These are phyloP conservation scores for Eurystomus glaucurus DNA, from an alignment of 2,797 vertebrate species.

Conservation along the genomic window DNA sequence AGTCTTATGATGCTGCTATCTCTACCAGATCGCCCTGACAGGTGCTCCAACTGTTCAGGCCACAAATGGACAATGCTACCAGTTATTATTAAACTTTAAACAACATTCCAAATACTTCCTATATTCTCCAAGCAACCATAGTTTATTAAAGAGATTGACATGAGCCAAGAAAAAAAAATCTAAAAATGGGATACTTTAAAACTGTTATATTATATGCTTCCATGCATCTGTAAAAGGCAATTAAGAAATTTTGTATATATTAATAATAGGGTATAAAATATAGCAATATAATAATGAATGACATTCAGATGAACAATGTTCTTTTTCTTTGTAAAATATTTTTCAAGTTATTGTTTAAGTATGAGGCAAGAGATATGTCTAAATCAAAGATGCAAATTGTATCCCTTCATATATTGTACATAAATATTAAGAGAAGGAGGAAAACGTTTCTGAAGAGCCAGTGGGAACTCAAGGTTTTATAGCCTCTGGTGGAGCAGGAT, in stretches of 20 bases:
- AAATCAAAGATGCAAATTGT: constrained; percentile 66
- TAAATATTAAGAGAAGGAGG: constrained; percentile 58
- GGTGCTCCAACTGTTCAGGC: constrained; percentile 77
- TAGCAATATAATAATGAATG: constrained; percentile 83
- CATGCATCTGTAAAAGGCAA: constrained; percentile 83
- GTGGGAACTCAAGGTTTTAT: constrained; percentile 38
- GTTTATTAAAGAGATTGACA: constrained; percentile 80
- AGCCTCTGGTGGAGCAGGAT: constrained; percentile 34
- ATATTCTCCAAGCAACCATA: constrained; percentile 81
- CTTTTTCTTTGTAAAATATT: constrained; percentile 82
- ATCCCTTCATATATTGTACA: constrained; percentile 80
- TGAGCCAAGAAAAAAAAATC: constrained; percentile 70
- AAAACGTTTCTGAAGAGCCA: constrained; percentile 66
- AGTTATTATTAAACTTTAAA: constrained; percentile 81
- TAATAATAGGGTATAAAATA: constrained; percentile 85
- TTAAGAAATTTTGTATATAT: constrained; percentile 85
- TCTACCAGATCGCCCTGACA: constrained; percentile 82
- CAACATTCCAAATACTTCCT: constrained; percentile 85
- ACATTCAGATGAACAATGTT: constrained; percentile 80
- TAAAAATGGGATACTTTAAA: constrained; percentile 81
- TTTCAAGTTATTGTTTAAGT: constrained; percentile 82
- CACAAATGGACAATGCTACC: constrained; percentile 77
- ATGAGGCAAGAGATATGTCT: constrained; percentile 79
- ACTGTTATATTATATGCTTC: constrained; percentile 82
- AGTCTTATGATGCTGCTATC: constrained; percentile 93